A percentile compares a stretch with the other conserved stretches of the same genome.
These are phyloP conservation scores for Hemicentrotus pulcherrimus DNA, from an alignment of 35 echinoderm and acorn worm species.

Conservation along the genomic window DNA sequence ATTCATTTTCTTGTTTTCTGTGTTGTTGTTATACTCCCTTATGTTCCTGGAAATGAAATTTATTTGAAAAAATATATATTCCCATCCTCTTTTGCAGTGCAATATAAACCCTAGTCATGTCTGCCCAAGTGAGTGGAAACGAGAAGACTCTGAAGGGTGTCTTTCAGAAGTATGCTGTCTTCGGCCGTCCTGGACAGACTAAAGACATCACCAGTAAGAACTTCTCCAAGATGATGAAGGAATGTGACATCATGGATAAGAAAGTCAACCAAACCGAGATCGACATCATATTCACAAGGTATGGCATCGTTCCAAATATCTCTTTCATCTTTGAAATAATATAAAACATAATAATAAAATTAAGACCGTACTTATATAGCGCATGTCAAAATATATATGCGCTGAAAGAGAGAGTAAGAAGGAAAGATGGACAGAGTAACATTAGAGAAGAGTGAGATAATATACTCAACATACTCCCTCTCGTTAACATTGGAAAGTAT, in stretches of 20 bases:
- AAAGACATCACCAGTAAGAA: constrained; percentile 87
- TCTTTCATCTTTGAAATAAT: background rate
- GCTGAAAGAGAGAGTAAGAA: background rate
- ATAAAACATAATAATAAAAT: background rate
- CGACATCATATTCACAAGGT: constrained; percentile 93
- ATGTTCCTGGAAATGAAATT: too few relatives aligned
- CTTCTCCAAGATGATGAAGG: constrained; percentile 89
- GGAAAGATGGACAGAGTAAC: background rate
- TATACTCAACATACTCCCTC: too few relatives aligned
- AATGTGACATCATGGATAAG: constrained; percentile 69
- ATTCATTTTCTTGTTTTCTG: too few relatives aligned
- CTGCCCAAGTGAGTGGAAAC: background rate
- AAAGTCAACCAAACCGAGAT: constrained; percentile 87
- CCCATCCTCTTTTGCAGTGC: too few relatives aligned
- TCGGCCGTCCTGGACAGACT: constrained; percentile 66
- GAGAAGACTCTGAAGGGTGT: constrained; percentile 38
- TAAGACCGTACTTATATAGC: background rate
- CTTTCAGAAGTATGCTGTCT: constrained; percentile 71
- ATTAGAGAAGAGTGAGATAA: background rate
- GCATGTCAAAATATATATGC: background rate
- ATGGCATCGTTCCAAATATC: background rate
- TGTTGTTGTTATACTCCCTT: too few relatives aligned
- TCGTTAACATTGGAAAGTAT: too few relatives aligned
- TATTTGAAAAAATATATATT: too few relatives aligned
- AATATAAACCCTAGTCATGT: background rate